These are phyloP conservation scores for Epinephelus lanceolatus DNA, from an alignment of 2,113 vertebrate genomes.

Conservation along the genomic window DNA sequence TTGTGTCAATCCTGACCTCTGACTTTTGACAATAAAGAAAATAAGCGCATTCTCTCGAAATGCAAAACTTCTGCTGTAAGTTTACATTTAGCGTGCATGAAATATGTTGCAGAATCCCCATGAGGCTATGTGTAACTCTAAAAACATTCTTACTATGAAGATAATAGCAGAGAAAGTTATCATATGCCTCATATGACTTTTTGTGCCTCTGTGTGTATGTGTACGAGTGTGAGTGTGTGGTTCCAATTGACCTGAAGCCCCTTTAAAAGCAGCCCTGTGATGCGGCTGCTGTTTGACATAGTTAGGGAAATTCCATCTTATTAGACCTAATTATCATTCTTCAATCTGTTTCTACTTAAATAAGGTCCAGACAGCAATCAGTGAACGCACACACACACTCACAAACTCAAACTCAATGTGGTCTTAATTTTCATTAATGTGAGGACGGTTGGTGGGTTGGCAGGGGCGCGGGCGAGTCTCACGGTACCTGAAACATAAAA, in stretches of 20 bases:
- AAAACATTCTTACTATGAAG: background rate
- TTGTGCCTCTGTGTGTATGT: constrained; percentile 1
- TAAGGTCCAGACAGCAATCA: constrained; percentile 83
- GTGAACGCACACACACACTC: constrained; percentile 66
- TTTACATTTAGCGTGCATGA: background rate
- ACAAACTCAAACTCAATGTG: constrained; percentile 73
- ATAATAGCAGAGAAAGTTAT: background rate
- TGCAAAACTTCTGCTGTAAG: background rate
- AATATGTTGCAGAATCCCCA: background rate
- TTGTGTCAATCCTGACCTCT: background rate
- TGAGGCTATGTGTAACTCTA: background rate
- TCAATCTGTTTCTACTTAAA: constrained; percentile 85
- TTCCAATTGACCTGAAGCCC: constrained; percentile 68
- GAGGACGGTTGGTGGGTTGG: constrained; percentile 69
- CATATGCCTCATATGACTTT: constrained; percentile 13
- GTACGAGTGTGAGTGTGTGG: constrained; percentile 36
- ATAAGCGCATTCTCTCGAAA: background rate
- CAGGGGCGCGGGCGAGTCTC: constrained; percentile 62
- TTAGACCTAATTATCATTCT: constrained; percentile 86
- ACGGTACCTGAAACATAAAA: constrained; percentile 77
- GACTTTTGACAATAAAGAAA: background rate
- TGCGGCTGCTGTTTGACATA: constrained; percentile 78
- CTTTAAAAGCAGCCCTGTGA: constrained; percentile 64
- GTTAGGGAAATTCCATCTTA: constrained; percentile 80
- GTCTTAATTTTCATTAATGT: constrained; percentile 83